Evolutionary conservation across 2,797 vertebrate genomes (phyloP).

Genomic region (Octomys mimax): DNA sequence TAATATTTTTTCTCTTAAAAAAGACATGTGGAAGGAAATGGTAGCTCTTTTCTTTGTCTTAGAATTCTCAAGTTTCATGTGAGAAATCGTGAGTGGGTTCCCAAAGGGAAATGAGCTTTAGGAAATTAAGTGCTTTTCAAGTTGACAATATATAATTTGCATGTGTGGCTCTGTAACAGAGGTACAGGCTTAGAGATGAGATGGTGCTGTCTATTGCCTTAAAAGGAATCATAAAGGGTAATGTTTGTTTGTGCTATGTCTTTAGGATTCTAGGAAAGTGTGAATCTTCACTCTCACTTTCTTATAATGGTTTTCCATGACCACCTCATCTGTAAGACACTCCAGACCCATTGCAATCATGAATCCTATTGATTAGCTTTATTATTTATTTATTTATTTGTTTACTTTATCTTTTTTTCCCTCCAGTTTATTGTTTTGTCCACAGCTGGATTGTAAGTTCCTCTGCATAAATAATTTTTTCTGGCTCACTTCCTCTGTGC

Average conservation of each 20-base stretch:
- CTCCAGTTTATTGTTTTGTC: background rate
- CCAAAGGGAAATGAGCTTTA: background rate
- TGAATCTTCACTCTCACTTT: background rate
- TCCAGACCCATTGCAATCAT: background rate
- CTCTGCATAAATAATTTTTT: background rate
- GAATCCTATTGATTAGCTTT: background rate
- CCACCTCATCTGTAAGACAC: background rate
- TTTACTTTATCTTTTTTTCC: background rate
- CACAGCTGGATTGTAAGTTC: background rate
- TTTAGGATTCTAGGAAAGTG: background rate
- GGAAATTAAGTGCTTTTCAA: background rate
- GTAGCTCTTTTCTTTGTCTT: background rate
- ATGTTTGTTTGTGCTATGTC: background rate
- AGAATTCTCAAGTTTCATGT: background rate
- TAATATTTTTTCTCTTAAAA: too few relatives aligned
- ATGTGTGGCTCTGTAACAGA: background rate
- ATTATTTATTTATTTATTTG: background rate
- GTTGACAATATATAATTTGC: background rate
- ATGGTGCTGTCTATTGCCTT: background rate
- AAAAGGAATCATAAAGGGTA: background rate
- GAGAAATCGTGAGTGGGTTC: background rate
- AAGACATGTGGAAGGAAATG: background rate
- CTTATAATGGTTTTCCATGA: background rate
- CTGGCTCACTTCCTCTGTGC: background rate
- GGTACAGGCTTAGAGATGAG: background rate